Conservation (phyloP, 2,113 vertebrate species). For the Hirundichthys speculiger region DNA sequence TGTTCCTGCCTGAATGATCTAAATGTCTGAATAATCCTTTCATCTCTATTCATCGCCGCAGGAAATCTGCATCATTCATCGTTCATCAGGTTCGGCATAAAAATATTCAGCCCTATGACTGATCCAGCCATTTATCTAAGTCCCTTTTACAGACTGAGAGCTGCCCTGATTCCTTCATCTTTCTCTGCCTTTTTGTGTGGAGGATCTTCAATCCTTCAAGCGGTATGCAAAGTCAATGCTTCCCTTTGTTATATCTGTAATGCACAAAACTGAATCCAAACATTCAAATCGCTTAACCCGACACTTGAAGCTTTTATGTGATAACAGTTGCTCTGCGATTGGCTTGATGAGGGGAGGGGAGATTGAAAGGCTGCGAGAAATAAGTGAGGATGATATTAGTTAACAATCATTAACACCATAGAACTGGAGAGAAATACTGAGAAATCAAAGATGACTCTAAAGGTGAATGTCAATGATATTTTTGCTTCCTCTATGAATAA, state of each 20-base stretch:
- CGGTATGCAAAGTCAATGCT: conserved; percentile 59
- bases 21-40: conserved; percentile 72
- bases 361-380: conserved; percentile 30
- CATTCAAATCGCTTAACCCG: conserved; percentile 42
- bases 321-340: conserved; percentile 43
- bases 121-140: conserved; percentile 52
- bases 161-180: conserved; percentile 61
- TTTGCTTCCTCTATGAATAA: conserved; percentile 59
- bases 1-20: conserved; percentile 63
- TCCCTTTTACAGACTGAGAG: conserved; percentile 40
- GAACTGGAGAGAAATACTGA: conserved; percentile 19
- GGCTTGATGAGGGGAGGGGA: conserved; percentile 19
- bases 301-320: conserved; percentile 45
- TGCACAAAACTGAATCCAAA: conserved; percentile 52
- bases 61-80: conserved; percentile 71
- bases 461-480: conserved; percentile 55
- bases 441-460: conserved; percentile 14
- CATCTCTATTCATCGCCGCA: conserved; percentile 68
- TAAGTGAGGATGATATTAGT: conserved; percentile 7
- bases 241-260: conserved; percentile 41
- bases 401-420: conserved; percentile 48
- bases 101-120: conserved; percentile 56
- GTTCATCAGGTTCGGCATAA: conserved; percentile 64
- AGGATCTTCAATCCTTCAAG: conserved; percentile 54
- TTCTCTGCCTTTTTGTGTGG: conserved; percentile 42